Conservation (phyloP, 1,140 invertebrate genomes). For the Anastrepha ludens region DNA sequence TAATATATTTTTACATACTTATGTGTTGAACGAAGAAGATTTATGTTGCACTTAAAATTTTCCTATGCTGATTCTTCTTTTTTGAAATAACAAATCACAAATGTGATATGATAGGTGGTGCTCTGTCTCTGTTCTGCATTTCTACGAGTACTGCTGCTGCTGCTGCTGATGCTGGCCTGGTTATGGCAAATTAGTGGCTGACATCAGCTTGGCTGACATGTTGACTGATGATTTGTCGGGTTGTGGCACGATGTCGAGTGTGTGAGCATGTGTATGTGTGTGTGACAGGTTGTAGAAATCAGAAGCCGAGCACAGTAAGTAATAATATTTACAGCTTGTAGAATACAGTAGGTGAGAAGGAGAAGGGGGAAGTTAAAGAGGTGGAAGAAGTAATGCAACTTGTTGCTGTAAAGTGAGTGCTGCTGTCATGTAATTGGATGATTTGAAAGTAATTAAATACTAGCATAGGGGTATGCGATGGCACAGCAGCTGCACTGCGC, state of each 20-base stretch:
- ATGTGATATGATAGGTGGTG: background rate
- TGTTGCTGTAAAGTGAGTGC: background rate
- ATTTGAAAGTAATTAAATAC: constrained; percentile 43
- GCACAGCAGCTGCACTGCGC: background rate
- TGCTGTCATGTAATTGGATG: constrained; percentile 38
- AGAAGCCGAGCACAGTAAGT: background rate
- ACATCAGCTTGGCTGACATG: constrained; percentile 35
- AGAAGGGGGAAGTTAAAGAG: background rate
- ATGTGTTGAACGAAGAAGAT: background rate
- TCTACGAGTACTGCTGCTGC: background rate
- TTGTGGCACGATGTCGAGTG: background rate
- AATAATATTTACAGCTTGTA: background rate
- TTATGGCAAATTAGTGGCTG: constrained; percentile 48
- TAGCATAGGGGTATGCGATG: background rate
- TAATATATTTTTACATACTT: background rate
- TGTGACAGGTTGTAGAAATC: background rate
- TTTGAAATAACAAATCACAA: background rate
- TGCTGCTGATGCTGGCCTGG: constrained; percentile 7
- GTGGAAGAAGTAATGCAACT: background rate
- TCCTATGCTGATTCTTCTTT: background rate
- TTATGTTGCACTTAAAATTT: constrained; percentile 9
- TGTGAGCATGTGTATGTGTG: background rate
- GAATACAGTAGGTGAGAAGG: background rate
- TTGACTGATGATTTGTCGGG: constrained; percentile 37
- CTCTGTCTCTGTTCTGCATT: background rate